A percentile compares a stretch with the other conserved stretches of the same genome.
These are phyloP conservation scores for Agriopis leucophaearia DNA, from an alignment of 2,888 invertebrate genomes.

Conservation along the genomic window DNA sequence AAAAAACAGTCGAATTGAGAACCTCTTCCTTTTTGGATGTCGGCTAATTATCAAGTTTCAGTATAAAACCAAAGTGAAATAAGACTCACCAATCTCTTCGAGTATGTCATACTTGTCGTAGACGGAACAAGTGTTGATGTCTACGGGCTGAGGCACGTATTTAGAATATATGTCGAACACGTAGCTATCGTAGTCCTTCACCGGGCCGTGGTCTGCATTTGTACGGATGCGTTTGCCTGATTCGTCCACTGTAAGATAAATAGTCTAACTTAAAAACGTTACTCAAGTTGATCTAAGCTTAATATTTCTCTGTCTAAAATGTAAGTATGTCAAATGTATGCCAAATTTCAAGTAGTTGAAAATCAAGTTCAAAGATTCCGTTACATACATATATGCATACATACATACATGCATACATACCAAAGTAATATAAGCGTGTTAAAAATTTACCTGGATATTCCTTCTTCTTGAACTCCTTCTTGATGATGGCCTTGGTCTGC, in stretches of 20 bases:
- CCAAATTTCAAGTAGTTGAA: too few species aligned
- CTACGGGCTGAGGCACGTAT: constrained; percentile 98
- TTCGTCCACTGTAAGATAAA: constrained; percentile 87
- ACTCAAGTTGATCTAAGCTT: too few species aligned
- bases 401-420: too few species aligned
- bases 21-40: too few species aligned
- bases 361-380: too few species aligned
- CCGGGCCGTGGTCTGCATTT: constrained; percentile 94
- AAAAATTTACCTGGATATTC: constrained; percentile 88
- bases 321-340: too few species aligned
- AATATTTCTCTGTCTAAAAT: too few species aligned
- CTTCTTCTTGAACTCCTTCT: constrained; percentile 92
- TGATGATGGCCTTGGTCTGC: constrained; percentile 92
- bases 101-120: constrained; percentile 99
- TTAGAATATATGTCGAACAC: constrained; percentile 99
- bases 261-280: too few species aligned
- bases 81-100: constrained; percentile 96
- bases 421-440: too few species aligned
- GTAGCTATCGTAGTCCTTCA: constrained; percentile 98
- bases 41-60: too few species aligned
- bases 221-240: constrained; percentile 96
- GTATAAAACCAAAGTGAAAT: neutral
- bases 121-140: constrained; percentile 97
- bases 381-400: too few species aligned
- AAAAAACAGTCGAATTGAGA: too few species aligned